Evolutionary conservation across 1,140 invertebrate species (phyloP).

Genomic region (Samia ricini): DNA sequence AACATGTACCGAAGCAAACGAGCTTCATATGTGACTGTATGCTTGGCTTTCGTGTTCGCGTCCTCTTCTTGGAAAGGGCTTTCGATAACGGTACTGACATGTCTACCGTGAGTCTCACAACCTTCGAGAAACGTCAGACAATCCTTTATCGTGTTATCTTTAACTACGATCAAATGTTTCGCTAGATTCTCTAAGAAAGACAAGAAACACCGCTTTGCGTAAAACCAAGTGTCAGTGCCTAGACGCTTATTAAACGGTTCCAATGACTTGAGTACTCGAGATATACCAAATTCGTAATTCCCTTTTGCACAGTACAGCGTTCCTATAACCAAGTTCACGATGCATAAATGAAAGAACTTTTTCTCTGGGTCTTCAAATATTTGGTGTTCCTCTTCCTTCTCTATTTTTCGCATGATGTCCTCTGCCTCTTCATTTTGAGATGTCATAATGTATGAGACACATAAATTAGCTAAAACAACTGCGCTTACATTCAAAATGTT

Average conservation of each 20-base stretch:
- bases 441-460: conserved; percentile 99
- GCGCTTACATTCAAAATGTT: conserved; percentile 97
- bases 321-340: conserved; percentile 99
- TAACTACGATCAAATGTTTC: conserved; percentile 94
- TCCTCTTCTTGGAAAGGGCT: conserved; percentile 87
- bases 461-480: conserved; percentile 98
- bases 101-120: conserved; percentile 92
- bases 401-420: conserved; percentile 98
- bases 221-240: conserved; percentile 98
- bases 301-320: conserved; percentile 99
- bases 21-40: conserved; percentile 96
- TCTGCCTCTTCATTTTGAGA: conserved; percentile 99
- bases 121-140: conserved; percentile 95
- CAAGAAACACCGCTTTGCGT: conserved; percentile 96
- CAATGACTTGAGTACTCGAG: conserved; percentile 96
- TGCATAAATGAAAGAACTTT: conserved; percentile 98
- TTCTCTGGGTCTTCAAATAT: conserved; percentile 96
- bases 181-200: conserved; percentile 95
- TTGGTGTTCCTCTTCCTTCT: conserved; percentile 97
- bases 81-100: conserved; percentile 91
- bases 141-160: conserved; percentile 93
- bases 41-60: conserved; percentile 86
- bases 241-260: conserved; percentile 97
- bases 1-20: conserved; percentile 91
- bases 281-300: conserved; percentile 99